Percentiles rank a stretch among this genome's conserved stretches.
Evolutionary conservation across 1,140 invertebrate genomes (phyloP).

Genomic region (Pseudomyrmex concolor): DNA sequence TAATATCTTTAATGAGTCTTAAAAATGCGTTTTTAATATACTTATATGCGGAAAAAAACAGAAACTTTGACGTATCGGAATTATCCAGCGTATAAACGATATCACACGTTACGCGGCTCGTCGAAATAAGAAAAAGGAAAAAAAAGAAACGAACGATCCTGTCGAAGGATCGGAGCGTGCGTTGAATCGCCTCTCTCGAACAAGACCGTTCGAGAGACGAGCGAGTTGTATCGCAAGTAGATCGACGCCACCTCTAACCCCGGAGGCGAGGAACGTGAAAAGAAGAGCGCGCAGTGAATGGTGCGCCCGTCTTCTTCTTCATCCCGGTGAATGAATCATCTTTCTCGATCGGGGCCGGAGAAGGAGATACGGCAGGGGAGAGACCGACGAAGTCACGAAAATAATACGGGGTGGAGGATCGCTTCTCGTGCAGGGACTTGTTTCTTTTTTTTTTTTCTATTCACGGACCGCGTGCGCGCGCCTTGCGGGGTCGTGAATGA

Average conservation of each 20-base stretch:
- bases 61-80: constrained; percentile 1
- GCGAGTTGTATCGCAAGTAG: constrained; percentile 30
- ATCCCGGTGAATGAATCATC: constrained; percentile 72
- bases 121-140: not conserved
- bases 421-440: constrained; percentile 40
- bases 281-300: constrained; percentile 59
- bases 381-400: constrained; percentile 69
- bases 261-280: constrained; percentile 54
- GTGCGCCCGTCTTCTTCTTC: constrained; percentile 52
- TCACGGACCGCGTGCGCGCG: constrained; percentile 21
- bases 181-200: constrained; percentile 11
- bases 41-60: constrained; percentile 16
- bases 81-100: not conserved
- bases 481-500: constrained; percentile 42
- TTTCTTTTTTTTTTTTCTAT: constrained; percentile 63
- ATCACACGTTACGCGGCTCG: not conserved
- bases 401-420: constrained; percentile 72
- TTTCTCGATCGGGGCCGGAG: constrained; percentile 24
- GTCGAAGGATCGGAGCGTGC: constrained; percentile 29
- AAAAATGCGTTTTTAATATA: constrained; percentile 42
- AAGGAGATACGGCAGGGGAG: not conserved
- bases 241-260: constrained; percentile 55
- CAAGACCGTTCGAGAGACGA: not conserved
- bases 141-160: constrained; percentile 15
- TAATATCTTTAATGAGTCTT: constrained; percentile 28